Evolutionary conservation across 2,797 vertebrate species (phyloP).

Genomic region (Catharus ustulatus): DNA sequence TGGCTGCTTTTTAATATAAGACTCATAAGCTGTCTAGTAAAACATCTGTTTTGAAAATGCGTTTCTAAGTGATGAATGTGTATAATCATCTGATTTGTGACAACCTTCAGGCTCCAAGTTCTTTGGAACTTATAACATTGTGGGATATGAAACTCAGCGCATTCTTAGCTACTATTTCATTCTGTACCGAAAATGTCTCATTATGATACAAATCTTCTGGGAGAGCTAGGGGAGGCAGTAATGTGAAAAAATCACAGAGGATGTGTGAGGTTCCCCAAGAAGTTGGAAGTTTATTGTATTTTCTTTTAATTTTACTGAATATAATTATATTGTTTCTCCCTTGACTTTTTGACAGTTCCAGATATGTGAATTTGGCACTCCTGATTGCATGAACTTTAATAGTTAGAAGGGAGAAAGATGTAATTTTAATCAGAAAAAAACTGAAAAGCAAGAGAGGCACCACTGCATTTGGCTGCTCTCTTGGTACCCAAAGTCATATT

Average conservation of each 20-base stretch:
- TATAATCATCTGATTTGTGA: background rate
- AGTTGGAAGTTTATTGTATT: background rate
- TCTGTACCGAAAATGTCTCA: background rate
- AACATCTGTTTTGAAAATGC: constrained; percentile 5
- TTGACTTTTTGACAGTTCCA: background rate
- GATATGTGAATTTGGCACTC: background rate
- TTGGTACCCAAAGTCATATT: background rate
- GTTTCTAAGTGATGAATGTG: background rate
- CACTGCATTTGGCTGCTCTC: background rate
- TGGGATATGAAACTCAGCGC: background rate
- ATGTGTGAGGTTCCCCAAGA: background rate
- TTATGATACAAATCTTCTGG: background rate
- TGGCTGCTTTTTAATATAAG: background rate
- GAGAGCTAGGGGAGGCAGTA: background rate
- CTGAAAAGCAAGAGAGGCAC: background rate
- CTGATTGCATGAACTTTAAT: background rate
- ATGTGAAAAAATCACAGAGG: background rate
- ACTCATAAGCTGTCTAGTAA: background rate
- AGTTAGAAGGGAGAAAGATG: background rate
- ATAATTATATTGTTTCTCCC: background rate
- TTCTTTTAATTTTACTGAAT: background rate
- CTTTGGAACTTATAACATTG: background rate
- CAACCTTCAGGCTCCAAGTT: background rate
- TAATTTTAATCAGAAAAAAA: background rate
- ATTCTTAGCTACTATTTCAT: background rate